Evolutionary conservation across 2,113 vertebrate species (phyloP).

Genomic region (Empidonax alnorum): DNA sequence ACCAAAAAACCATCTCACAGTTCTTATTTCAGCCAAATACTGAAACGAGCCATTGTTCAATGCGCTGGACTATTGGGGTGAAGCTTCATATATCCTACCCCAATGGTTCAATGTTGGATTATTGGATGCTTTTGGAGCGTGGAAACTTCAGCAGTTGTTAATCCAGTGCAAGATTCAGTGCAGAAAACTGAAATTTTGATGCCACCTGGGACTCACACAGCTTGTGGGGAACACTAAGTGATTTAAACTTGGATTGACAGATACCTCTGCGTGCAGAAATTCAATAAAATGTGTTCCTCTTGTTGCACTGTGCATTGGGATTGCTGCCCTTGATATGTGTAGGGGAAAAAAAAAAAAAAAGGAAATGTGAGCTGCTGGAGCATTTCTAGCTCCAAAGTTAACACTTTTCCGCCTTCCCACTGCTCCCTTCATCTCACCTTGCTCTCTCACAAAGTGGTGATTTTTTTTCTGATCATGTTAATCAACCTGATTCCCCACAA

Average conservation of each 20-base stretch:
- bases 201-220: conserved; percentile 28
- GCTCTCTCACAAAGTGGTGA: not conserved
- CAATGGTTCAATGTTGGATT: not conserved
- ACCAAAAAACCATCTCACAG: not conserved
- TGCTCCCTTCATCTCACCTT: conserved; percentile 43
- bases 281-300: conserved; percentile 61
- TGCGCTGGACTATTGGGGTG: not conserved
- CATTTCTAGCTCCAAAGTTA: conserved; percentile 43
- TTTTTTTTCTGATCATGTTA: not conserved
- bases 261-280: conserved; percentile 58
- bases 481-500: not conserved
- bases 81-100: not conserved
- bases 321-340: conserved; percentile 38
- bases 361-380: conserved; percentile 34
- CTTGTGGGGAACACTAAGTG: conserved; percentile 49
- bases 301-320: conserved; percentile 49
- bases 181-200: conserved; percentile 48
- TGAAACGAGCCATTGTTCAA: not conserved
- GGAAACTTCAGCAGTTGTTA: not conserved
- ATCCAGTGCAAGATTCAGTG: not conserved
- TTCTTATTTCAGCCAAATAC: not conserved
- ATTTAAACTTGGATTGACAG: conserved; percentile 65
- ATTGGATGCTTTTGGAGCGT: not conserved
- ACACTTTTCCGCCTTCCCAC: not conserved
- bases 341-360: conserved; percentile 35